Evolutionary conservation across 2,888 invertebrate genomes (phyloP).

Genomic region (Clostera curtula): DNA sequence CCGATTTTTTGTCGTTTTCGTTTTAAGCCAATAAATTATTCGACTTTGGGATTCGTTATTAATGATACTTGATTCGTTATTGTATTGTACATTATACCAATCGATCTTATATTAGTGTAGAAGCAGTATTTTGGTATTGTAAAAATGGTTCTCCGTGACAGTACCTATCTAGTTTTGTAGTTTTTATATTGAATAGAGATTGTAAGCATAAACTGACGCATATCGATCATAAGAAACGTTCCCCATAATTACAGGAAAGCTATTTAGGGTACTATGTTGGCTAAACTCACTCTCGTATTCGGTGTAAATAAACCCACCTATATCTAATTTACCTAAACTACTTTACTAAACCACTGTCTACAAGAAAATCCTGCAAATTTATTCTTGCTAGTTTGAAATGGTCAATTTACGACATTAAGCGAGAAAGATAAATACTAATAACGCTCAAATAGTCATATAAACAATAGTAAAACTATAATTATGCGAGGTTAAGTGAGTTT

Average conservation of each 20-base stretch:
- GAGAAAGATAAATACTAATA: conserved; percentile 3
- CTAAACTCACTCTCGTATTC: conserved; percentile 23
- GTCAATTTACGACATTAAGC: conserved; percentile 1
- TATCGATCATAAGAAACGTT: conserved; percentile 20
- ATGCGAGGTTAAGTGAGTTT: conserved; percentile 25
- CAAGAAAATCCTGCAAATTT: no score
- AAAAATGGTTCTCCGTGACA: conserved; percentile 50
- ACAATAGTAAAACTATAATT: conserved; percentile 9
- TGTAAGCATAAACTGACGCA: conserved; percentile 33
- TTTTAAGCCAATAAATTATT: conserved; percentile 45
- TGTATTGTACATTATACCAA: conserved; percentile 51
- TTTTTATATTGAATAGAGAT: conserved; percentile 54
- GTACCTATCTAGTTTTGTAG: conserved; percentile 63
- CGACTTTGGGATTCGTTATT: conserved; percentile 34
- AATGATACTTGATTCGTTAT: conserved; percentile 42
- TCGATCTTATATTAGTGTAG: conserved; percentile 52
- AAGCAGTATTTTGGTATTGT: conserved; percentile 65
- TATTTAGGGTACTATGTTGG: conserved; percentile 19
- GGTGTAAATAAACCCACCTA: conserved; percentile 1
- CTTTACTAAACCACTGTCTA: no score
- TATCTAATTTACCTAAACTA: no score
- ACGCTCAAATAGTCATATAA: conserved; percentile 4
- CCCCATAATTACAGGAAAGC: conserved; percentile 17
- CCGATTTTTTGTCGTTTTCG: conserved; percentile 49
- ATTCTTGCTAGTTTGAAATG: no score